These are phyloP conservation scores for Panopea generosa DNA, from an alignment of 2,888 invertebrate genomes.

Conservation along the genomic window DNA sequence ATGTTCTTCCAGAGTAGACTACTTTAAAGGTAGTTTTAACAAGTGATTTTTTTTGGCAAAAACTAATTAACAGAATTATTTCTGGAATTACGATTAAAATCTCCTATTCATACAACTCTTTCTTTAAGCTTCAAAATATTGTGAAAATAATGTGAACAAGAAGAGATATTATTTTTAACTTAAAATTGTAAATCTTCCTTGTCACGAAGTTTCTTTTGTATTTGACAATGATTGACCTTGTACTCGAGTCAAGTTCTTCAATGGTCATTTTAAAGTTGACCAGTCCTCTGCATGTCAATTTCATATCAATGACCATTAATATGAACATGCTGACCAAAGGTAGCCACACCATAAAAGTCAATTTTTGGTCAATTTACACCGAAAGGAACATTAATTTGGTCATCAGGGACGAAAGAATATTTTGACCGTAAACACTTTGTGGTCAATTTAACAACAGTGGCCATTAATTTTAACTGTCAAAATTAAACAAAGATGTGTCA, in stretches of 20 bases:
- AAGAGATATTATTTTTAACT: too few species aligned
- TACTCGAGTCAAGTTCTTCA: neutral
- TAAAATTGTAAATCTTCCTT: too few species aligned
- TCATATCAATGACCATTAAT: slow-evolving; percentile 46
- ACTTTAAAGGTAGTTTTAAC: too few species aligned
- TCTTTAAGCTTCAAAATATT: too few species aligned
- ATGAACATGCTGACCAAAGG: slow-evolving; percentile 35
- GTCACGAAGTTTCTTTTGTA: too few species aligned
- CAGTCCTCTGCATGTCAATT: slow-evolving; percentile 16
- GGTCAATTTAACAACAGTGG: slow-evolving; percentile 35
- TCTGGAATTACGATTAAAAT: too few species aligned
- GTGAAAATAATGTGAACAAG: too few species aligned
- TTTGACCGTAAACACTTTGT: neutral
- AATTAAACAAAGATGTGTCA: slow-evolving; percentile 34
- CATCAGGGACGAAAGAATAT: slow-evolving; percentile 3
- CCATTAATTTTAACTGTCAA: slow-evolving; percentile 42
- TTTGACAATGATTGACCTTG: neutral
- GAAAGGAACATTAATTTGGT: slow-evolving; percentile 47
- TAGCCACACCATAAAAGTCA: slow-evolving; percentile 31
- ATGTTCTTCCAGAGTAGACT: too few species aligned
- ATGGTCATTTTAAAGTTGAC: slow-evolving; percentile 6
- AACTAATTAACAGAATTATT: too few species aligned
- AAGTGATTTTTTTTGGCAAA: too few species aligned
- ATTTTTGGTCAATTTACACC: slow-evolving; percentile 56
- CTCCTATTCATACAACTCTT: too few species aligned